Base-by-base conservation (phyloP, 2,888 invertebrate species). In the Synanthedon vespiformis region DNA sequence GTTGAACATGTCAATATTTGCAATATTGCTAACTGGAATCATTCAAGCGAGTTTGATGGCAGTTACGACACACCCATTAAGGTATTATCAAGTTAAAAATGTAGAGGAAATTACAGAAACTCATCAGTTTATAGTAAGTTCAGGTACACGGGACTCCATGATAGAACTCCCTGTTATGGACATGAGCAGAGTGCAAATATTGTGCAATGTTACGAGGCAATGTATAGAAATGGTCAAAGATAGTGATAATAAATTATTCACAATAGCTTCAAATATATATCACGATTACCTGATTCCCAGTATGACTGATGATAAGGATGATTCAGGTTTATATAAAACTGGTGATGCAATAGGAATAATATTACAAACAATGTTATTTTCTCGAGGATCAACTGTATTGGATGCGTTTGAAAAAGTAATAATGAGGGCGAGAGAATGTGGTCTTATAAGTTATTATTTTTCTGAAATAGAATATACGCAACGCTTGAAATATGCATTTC, bases 321-420 rank as follows among this genome's bases (percentile, higher is more conserved):
- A 58, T 34, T 16, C 52, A 50, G n/a, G 52, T 14, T 8, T 65
- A 8, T 65, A 67, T n/a, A 53, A 12, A 40, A 50, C 71, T 22
- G 56, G 56, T 3, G 59, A 64, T 40, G 55, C 67, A 0, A 52
- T 59, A 12, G 4, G 2, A 1, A 56, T 52, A 14, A 16, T 63
- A 12, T 56, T 58, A 48, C 60, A 64, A 51, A 63, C 67, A 0
- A 40, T 70, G 40, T 64, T 61, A 51, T 65, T 73, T 40, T 63
- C 70, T 3, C 63, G 67, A 14, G 75, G 74, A 4, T 74, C 75
- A n/a, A 54, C 54, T 8, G 55, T 60, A 10, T 48, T 51, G 2
- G 52, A 58, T 54, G 18, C 57, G 3, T 49, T 59, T 27, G 51
- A 60, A 51, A 54, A 57, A 53, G 2, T 57, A 40, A 44, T 59